Evolutionary conservation across 2,797 vertebrate genomes (phyloP).

Genomic region (Phalloptychus januarius): DNA sequence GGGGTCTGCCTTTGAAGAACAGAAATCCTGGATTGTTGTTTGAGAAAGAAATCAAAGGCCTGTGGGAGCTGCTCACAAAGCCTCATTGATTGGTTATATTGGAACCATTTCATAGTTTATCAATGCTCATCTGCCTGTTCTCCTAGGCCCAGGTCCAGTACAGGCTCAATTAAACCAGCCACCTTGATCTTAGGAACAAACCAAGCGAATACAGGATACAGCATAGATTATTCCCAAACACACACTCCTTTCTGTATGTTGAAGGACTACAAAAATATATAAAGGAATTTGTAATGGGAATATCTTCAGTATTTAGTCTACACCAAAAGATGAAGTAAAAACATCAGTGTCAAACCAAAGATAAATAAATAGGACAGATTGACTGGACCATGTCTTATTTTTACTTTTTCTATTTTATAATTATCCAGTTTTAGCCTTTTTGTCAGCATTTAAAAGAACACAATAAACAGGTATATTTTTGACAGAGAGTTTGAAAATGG

Average conservation of each 20-base stretch:
- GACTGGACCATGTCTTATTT: not conserved
- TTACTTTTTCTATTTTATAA: not conserved
- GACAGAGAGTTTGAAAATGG: not conserved
- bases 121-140: slow-evolving; percentile 74
- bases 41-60: slow-evolving; percentile 79
- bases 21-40: slow-evolving; percentile 76
- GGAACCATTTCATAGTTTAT: slow-evolving; percentile 83
- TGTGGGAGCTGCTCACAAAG: slow-evolving; percentile 75
- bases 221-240: slow-evolving; percentile 61
- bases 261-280: slow-evolving; percentile 8
- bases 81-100: slow-evolving; percentile 75
- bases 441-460: not conserved
- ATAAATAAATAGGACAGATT: not conserved
- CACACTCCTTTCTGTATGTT: slow-evolving; percentile 24
- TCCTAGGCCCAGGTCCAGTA: slow-evolving; percentile 64
- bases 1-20: slow-evolving; percentile 78
- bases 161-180: slow-evolving; percentile 78
- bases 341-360: not conserved
- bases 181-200: slow-evolving; percentile 76
- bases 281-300: not conserved
- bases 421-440: not conserved
- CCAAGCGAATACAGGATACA: slow-evolving; percentile 53
- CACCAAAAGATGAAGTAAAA: not conserved
- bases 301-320: slow-evolving; percentile 15
- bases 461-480: not conserved